Conservation (phyloP, 2,888 invertebrate genomes). For the Drosophila mimetica region DNA sequence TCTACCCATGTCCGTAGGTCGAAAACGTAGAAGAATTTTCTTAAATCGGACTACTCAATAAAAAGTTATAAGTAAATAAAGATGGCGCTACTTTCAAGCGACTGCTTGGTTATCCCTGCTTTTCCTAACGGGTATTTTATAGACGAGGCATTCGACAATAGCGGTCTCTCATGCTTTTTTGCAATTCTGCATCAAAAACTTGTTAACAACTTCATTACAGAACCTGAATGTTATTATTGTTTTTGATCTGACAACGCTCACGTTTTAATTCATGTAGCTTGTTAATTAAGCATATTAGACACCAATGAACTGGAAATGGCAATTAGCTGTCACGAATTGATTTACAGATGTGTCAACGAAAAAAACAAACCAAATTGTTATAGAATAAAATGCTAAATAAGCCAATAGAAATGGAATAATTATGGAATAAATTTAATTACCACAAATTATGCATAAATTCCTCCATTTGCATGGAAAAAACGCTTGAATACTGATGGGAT, state of each 20-base stretch:
- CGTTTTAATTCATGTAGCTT: conserved; percentile 50
- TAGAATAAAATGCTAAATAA: conserved; percentile 37
- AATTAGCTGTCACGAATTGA: conserved; percentile 57
- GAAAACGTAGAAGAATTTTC: no score
- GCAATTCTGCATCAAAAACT: conserved; percentile 11
- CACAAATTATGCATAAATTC: conserved; percentile 17
- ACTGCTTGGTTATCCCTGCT: no score
- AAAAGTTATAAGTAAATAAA: no score
- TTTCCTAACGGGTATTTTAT: no score
- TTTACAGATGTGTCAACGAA: conserved; percentile 18
- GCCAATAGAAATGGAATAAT: conserved; percentile 31
- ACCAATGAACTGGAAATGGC: conserved; percentile 66
- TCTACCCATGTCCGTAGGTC: no score
- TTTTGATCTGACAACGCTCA: conserved; percentile 26
- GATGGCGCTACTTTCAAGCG: no score
- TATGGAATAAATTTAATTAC: conserved; percentile 38
- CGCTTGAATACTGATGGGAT: conserved; percentile 7
- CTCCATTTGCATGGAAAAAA: conserved; percentile 5
- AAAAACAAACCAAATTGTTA: conserved; percentile 10
- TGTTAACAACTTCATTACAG: conserved; percentile 49
- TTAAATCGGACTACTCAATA: no score
- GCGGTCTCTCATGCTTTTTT: no score
- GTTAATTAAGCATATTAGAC: conserved; percentile 69
- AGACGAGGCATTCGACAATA: no score
- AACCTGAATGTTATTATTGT: conserved; percentile 1